Conservation (phyloP, 2,797 vertebrate genomes). For the Odontamblyopus rebecca region DNA sequence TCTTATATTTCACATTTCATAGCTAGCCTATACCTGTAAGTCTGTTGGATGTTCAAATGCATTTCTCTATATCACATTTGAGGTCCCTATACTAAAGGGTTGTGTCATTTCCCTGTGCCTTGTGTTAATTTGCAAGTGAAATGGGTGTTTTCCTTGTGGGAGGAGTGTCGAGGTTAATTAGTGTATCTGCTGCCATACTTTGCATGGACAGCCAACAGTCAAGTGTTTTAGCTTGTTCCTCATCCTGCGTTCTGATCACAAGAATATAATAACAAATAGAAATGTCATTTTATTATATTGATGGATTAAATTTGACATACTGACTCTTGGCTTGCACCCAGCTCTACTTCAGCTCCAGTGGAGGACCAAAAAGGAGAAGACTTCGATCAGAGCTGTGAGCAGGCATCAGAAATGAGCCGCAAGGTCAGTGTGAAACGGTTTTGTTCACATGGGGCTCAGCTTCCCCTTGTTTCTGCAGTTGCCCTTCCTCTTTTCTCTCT, state of each 20-base stretch:
- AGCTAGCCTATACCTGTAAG: not conserved
- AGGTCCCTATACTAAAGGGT: conserved; percentile 20
- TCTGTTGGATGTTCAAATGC: conserved; percentile 2
- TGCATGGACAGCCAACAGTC: conserved; percentile 64
- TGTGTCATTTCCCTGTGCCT: conserved; percentile 49
- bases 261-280: not conserved
- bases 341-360: conserved; percentile 56
- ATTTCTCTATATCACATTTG: not conserved
- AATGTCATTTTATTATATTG: not conserved
- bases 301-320: conserved; percentile 34
- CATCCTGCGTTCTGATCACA: conserved; percentile 5
- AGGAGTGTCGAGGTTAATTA: conserved; percentile 38
- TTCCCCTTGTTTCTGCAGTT: conserved; percentile 52
- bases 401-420: conserved; percentile 60
- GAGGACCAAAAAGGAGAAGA: conserved; percentile 27
- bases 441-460: conserved; percentile 17
- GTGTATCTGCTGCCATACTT: conserved; percentile 40
- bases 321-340: conserved; percentile 53
- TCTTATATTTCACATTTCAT: too few relatives aligned
- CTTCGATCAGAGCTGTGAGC: conserved; percentile 34
- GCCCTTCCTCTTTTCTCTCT: conserved; percentile 49
- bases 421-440: conserved; percentile 75
- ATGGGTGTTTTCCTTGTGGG: conserved; percentile 56
- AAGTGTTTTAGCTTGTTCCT: conserved; percentile 41
- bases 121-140: conserved; percentile 77